Base-by-base conservation (phyloP, 1,140 invertebrate species). In the Probaryconus sp. region DNA sequence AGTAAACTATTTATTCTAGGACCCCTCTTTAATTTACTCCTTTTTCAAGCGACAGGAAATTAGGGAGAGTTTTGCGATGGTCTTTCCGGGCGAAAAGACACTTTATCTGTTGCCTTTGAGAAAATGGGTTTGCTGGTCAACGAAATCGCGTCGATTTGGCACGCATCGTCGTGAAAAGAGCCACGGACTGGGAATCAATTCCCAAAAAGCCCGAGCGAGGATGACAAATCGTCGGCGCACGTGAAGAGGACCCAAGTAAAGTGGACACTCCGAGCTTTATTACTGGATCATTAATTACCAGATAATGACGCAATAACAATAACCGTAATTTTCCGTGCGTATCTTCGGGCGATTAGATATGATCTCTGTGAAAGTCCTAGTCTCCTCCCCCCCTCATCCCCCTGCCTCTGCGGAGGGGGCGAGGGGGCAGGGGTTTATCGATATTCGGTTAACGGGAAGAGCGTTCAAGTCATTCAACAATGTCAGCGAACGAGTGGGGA, bases 401-500 rank as follows among this genome's bases (percentile, higher is more conserved):
- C n/a, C n/a, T n/a, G n/a, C n/a, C n/a, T n/a, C n/a, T n/a, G n/a
- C n/a, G n/a, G n/a, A n/a, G n/a, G n/a, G n/a, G n/a, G n/a, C n/a
- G n/a, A n/a, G n/a, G n/a, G n/a, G n/a, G n/a, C n/a, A n/a, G n/a
- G n/a, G n/a, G n/a, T n/a, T n/a, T n/a, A 67, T 77, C 69, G 69
- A 73, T 73, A 73, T 77, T 77, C 70, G 69, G 69, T 65, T 73
- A 73, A 69, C 69, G 61, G 70, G 75, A 77, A 70, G 70, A 77
- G 63, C 70, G 76, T 74, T 71, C 75, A 42, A 83, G 79, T 83
- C 83, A 85, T 86, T 85, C 83, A 85, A 86, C 85, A 86, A 86
- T 83, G 83, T 86, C 85, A 85, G 77, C 73, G 64, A 51, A 69
- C 50, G 58, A 53, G 47, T 17, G 78, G 82, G 74, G 76, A 85